A percentile compares a stretch with the other conserved stretches of the same genome.
Conservation (phyloP, 2,797 vertebrate species). For the Pteropus rufus region DNA sequence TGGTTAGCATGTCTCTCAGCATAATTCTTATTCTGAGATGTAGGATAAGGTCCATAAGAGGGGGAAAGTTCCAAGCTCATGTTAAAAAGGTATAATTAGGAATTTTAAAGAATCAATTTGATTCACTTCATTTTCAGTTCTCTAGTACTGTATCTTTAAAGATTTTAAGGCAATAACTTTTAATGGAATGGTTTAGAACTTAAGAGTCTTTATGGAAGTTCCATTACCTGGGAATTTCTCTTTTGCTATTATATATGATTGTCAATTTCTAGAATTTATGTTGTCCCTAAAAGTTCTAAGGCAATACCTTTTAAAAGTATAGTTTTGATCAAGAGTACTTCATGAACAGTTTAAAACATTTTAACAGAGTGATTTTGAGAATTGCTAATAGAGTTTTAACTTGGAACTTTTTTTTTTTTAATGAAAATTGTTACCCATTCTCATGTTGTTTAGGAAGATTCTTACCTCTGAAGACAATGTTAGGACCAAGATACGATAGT, state of each 20-base stretch:
- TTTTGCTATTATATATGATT: conserved; percentile 15
- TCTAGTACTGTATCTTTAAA: neutral
- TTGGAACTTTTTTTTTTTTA: conserved; percentile 47
- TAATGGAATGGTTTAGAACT: conserved; percentile 1
- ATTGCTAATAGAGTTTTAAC: conserved; percentile 37
- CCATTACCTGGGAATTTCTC: conserved; percentile 14
- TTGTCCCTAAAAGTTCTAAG: neutral
- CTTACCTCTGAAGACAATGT: conserved; percentile 99
- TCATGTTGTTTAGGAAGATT: conserved; percentile 89
- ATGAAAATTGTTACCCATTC: conserved; percentile 54
- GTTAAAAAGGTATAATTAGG: neutral
- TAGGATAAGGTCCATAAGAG: neutral
- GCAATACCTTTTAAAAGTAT: neutral
- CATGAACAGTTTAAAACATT: conserved; percentile 8
- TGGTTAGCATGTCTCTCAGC: neutral
- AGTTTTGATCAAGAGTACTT: conserved; percentile 24
- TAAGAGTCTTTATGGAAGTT: neutral
- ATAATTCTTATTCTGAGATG: neutral
- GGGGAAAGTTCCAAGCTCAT: neutral
- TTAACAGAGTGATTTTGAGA: conserved; percentile 28
- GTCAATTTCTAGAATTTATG: conserved; percentile 17
- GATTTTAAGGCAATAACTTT: neutral
- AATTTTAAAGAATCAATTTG: conserved; percentile 1
- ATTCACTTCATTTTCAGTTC: neutral
- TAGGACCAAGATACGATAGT: conserved; percentile 96